Percentiles rank a stretch among this genome's conserved stretches.
These are phyloP conservation scores for Maniola jurtina DNA, from an alignment of 1,140 invertebrate species.

Conservation along the genomic window DNA sequence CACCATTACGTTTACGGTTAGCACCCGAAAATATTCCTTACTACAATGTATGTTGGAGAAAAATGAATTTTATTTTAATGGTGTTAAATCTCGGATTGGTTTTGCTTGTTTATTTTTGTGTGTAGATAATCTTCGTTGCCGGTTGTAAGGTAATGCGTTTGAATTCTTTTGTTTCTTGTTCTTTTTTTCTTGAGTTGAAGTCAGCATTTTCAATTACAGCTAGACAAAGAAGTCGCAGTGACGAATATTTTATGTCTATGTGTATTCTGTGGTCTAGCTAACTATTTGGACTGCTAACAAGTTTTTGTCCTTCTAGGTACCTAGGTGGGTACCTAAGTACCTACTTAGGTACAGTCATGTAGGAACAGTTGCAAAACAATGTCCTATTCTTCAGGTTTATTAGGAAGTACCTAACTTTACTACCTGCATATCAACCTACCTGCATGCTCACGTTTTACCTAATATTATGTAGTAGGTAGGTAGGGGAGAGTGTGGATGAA, in stretches of 20 bases:
- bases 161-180: slow-evolving; percentile 54
- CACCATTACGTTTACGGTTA: slow-evolving; percentile 58
- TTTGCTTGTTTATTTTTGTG: slow-evolving; percentile 11
- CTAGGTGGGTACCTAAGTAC: neutral
- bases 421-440: too few relatives aligned
- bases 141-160: slow-evolving; percentile 46
- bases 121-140: slow-evolving; percentile 9
- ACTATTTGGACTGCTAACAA: slow-evolving; percentile 18
- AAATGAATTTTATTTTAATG: slow-evolving; percentile 29
- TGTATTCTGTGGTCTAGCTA: too few relatives aligned
- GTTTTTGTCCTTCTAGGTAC: neutral
- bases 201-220: slow-evolving; percentile 41
- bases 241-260: slow-evolving; percentile 15
- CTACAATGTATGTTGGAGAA: slow-evolving; percentile 30
- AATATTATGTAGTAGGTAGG: too few relatives aligned
- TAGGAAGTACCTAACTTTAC: too few relatives aligned
- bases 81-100: slow-evolving; percentile 21
- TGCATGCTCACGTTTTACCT: too few relatives aligned
- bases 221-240: slow-evolving; percentile 36
- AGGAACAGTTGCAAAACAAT: too few relatives aligned
- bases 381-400: too few relatives aligned
- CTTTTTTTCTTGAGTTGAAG: slow-evolving; percentile 43
- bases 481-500: too few relatives aligned
- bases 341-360: neutral
- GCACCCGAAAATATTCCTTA: slow-evolving; percentile 31